A percentile compares a stretch with the other conserved stretches of the same genome.
These are phyloP conservation scores for Stramonita haemastoma DNA, from an alignment of 2,888 invertebrate species.

Conservation along the genomic window DNA sequence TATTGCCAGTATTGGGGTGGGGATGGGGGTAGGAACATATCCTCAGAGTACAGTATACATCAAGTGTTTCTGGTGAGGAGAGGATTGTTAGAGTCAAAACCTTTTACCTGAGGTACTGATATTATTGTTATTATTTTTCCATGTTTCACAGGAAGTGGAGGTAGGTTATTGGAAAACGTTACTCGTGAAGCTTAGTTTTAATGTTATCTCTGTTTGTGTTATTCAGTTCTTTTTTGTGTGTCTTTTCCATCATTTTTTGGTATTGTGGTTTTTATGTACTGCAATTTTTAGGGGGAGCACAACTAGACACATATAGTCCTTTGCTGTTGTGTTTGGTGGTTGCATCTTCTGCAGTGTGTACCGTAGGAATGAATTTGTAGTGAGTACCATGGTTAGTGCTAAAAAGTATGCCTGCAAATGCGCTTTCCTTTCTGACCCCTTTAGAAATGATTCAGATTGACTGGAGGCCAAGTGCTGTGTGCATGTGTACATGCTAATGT, in stretches of 20 bases:
- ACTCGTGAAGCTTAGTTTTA: background rate
- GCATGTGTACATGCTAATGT: background rate
- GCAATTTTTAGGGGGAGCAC: no score
- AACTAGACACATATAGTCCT: background rate
- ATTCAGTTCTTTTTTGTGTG: background rate
- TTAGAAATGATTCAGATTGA: background rate
- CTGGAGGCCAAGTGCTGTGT: background rate
- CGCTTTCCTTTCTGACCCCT: no score
- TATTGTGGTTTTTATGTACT: background rate
- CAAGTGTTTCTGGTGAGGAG: no score
- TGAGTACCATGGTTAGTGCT: background rate
- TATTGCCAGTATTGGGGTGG: no score
- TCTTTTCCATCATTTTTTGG: background rate
- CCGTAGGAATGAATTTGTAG: background rate
- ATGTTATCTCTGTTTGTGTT: background rate
- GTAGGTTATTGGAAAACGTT: background rate
- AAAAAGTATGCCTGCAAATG: no score
- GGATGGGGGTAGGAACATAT: no score
- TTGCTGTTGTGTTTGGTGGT: background rate
- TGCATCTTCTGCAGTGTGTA: slow-evolving; percentile 1
- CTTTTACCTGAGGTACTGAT: background rate
- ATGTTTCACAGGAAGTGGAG: slow-evolving; percentile 37
- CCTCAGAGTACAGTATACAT: no score
- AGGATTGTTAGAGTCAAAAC: no score
- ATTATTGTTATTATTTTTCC: slow-evolving; percentile 11